Evolutionary conservation across 2,888 invertebrate genomes (phyloP).

Genomic region (Oscheius sp.): DNA sequence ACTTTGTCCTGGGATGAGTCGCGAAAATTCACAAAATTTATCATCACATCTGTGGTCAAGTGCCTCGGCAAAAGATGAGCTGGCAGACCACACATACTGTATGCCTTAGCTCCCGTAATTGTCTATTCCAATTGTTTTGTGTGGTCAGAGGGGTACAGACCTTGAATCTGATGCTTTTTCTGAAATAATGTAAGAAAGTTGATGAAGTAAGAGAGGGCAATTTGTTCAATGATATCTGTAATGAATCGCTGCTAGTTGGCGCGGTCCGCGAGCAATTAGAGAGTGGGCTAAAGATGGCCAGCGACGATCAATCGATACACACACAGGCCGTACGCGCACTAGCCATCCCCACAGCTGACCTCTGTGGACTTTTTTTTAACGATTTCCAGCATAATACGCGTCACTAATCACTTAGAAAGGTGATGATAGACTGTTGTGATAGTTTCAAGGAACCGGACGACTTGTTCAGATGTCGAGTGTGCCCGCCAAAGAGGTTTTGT

Average conservation of each 20-base stretch:
- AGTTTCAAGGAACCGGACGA: not conserved
- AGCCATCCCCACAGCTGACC: conserved; percentile 33
- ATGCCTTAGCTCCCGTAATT: too few species aligned
- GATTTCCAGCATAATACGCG: too few species aligned
- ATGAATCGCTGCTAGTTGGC: not conserved
- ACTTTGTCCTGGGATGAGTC: conserved; percentile 34
- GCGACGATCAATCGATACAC: conserved; percentile 26
- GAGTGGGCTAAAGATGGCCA: conserved; percentile 5
- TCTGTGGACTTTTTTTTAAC: not conserved
- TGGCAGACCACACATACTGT: too few species aligned
- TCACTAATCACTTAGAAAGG: too few species aligned
- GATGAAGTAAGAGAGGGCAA: too few species aligned
- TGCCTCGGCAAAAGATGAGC: too few species aligned
- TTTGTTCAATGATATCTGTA: too few species aligned
- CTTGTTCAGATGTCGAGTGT: conserved; percentile 3
- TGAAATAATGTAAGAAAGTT: too few species aligned
- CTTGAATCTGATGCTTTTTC: too few species aligned
- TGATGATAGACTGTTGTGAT: too few species aligned
- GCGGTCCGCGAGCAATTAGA: conserved; percentile 22
- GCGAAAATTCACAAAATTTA: conserved; percentile 23
- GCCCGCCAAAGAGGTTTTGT: conserved; percentile 24
- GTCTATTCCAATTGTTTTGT: too few species aligned
- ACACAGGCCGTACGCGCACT: conserved; percentile 11
- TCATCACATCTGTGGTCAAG: not conserved
- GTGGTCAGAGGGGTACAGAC: too few species aligned